Evolutionary conservation across 2,797 vertebrate species (phyloP).

Genomic region (Halcyon chelicuti): DNA sequence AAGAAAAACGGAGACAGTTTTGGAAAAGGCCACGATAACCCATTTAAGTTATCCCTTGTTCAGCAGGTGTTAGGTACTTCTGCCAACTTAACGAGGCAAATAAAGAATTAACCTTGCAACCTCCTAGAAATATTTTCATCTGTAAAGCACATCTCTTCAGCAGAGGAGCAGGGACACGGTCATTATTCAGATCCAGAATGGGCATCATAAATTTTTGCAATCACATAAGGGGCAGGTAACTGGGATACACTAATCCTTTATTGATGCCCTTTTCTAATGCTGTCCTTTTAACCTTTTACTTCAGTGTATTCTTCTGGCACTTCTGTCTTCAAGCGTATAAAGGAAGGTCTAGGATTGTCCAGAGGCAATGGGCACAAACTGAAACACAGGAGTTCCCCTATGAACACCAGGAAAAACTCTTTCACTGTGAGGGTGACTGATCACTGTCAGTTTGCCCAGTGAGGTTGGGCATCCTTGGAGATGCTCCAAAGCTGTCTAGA

Average conservation of each 20-base stretch:
- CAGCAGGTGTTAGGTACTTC: neutral
- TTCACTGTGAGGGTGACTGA: neutral
- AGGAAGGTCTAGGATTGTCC: neutral
- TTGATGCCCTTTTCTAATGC: neutral
- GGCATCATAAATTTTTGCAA: neutral
- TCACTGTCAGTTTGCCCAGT: neutral
- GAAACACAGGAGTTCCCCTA: neutral
- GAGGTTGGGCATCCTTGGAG: neutral
- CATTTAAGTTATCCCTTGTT: neutral
- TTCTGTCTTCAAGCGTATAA: neutral
- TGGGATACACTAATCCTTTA: neutral
- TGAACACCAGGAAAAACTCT: neutral
- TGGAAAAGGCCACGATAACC: neutral
- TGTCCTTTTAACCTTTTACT: neutral
- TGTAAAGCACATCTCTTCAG: neutral
- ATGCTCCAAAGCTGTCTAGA: neutral
- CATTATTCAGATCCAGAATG: neutral
- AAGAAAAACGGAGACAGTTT: neutral
- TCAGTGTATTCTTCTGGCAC: neutral
- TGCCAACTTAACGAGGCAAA: neutral
- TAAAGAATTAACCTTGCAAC: neutral
- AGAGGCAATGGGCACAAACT: neutral
- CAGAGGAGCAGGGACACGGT: neutral
- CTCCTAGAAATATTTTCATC: neutral
- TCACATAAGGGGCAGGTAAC: neutral